Conservation (phyloP, 2,888 invertebrate genomes). For the Nomada lathburiana region DNA sequence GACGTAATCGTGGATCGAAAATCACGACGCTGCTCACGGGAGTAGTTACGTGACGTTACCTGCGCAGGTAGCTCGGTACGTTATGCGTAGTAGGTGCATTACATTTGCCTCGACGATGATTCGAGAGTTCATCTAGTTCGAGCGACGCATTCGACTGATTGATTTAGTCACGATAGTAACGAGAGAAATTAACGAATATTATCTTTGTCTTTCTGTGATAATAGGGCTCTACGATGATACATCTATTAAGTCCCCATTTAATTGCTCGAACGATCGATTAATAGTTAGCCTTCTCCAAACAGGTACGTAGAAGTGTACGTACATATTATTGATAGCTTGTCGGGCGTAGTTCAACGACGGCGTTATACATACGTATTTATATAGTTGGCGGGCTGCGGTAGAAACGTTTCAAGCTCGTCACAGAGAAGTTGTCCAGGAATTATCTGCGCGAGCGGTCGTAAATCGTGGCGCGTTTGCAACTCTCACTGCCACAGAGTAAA, state of each 20-base stretch:
- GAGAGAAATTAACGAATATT: neutral
- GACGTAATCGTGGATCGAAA: conserved; percentile 8
- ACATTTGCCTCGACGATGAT: neutral
- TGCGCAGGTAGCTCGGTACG: neutral
- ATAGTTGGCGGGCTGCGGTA: neutral
- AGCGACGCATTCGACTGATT: too few relatives aligned
- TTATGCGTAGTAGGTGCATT: too few relatives aligned
- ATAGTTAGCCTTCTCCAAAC: neutral
- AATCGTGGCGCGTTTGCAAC: conserved; percentile 62
- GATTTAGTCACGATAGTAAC: too few relatives aligned
- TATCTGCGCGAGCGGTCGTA: conserved; percentile 48
- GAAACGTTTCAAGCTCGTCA: conserved; percentile 17
- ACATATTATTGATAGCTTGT: neutral
- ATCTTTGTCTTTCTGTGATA: too few relatives aligned
- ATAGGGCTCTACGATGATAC: neutral
- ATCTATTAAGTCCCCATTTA: neutral
- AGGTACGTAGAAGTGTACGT: neutral
- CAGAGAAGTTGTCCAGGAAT: conserved; percentile 29
- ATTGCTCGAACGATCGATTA: neutral
- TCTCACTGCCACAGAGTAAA: conserved; percentile 62
- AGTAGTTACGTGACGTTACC: conserved; percentile 4
- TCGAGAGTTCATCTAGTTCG: neutral
- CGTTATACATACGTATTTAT: neutral
- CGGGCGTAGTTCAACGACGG: neutral
- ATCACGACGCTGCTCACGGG: neutral